Evolutionary conservation across 2,113 vertebrate species (phyloP).

Genomic region (Diadophis punctatus): DNA sequence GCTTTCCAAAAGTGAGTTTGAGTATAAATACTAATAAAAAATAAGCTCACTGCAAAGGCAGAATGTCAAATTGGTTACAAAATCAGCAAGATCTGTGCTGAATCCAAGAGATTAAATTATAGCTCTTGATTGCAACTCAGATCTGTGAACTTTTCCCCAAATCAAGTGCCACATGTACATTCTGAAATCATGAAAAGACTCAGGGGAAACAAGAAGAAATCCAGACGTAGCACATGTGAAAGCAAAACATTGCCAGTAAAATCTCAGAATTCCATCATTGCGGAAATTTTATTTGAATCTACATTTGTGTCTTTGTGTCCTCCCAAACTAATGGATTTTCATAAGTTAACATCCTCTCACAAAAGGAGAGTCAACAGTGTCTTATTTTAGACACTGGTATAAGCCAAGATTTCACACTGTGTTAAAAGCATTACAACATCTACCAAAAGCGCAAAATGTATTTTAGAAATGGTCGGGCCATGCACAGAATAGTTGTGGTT

Average conservation of each 20-base stretch:
- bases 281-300: slow-evolving; percentile 2
- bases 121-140: slow-evolving; percentile 14
- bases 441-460: slow-evolving; percentile 58
- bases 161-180: slow-evolving; percentile 34
- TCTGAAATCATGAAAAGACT: slow-evolving; percentile 31
- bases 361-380: slow-evolving; percentile 34
- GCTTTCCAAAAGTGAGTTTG: neutral
- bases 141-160: slow-evolving; percentile 16
- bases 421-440: slow-evolving; percentile 62
- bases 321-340: slow-evolving; percentile 48
- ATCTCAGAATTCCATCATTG: neutral
- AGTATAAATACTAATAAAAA: neutral
- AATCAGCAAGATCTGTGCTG: neutral
- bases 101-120: neutral
- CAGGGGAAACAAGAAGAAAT: neutral
- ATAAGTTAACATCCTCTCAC: slow-evolving; percentile 46
- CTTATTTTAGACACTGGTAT: slow-evolving; percentile 55
- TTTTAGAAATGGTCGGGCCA: slow-evolving; percentile 49
- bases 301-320: neutral
- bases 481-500: slow-evolving; percentile 53
- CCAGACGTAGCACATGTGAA: neutral
- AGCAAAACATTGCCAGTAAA: slow-evolving; percentile 8
- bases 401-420: slow-evolving; percentile 60
- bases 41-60: neutral
- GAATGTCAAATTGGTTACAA: neutral